phyloP scores from a whole-genome alignment of 2,797 vertebrate genomes.

The Holocentrus rufus region DNA sequence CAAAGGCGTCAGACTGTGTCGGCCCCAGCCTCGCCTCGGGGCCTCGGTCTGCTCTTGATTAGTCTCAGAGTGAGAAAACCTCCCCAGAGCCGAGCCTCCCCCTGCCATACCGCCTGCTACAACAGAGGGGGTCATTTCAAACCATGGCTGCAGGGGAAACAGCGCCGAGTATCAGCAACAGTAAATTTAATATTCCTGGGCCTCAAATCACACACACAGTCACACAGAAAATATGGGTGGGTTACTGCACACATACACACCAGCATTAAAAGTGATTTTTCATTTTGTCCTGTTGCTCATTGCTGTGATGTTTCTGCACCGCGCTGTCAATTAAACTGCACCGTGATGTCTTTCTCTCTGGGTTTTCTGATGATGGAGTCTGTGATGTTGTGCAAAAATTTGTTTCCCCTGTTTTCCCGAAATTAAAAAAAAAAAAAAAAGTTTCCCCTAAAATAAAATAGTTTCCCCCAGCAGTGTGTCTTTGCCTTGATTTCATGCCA shows the following conservation, averaged over 20 bases:
- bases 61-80: slow-evolving; percentile 74
- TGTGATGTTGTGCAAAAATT: too few species aligned
- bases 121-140: slow-evolving; percentile 71
- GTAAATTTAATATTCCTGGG: slow-evolving; percentile 61
- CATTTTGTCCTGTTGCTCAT: not conserved
- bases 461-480: too few species aligned
- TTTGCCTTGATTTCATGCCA: too few species aligned
- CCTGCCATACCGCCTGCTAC: slow-evolving; percentile 22
- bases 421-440: too few species aligned
- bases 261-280: not conserved
- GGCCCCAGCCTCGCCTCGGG: slow-evolving; percentile 70
- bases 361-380: not conserved
- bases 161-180: slow-evolving; percentile 64
- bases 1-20: slow-evolving; percentile 68
- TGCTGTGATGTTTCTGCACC: too few species aligned
- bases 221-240: not conserved
- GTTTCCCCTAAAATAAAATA: too few species aligned
- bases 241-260: not conserved
- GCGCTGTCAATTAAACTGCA: slow-evolving; percentile 16
- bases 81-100: slow-evolving; percentile 63
- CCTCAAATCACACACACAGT: slow-evolving; percentile 22
- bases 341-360: slow-evolving; percentile 7
- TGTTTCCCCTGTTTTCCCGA: too few species aligned
- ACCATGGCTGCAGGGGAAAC: slow-evolving; percentile 47
- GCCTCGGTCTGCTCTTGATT: slow-evolving; percentile 79